phyloP scores from a whole-genome alignment of 1,140 invertebrate genomes.

The Lepidurus couesii region DNA sequence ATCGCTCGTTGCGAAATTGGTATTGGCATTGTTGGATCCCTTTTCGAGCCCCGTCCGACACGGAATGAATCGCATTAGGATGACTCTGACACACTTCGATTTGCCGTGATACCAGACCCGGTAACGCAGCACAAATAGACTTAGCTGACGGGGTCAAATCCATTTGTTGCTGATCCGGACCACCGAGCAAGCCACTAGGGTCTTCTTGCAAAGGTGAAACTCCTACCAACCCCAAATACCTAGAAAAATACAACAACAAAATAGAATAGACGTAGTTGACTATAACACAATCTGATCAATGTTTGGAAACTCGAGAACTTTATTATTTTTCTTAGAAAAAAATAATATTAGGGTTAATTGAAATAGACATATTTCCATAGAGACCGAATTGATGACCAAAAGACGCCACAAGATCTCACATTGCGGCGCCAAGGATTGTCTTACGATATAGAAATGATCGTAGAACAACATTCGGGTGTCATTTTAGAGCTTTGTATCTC shows the following conservation, averaged over 20 bases:
- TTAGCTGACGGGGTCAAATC: slow-evolving; percentile 35
- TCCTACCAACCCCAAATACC: slow-evolving; percentile 53
- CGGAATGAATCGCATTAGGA: slow-evolving; percentile 50
- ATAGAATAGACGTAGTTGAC: not conserved
- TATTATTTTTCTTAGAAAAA: not conserved
- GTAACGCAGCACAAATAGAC: slow-evolving; percentile 41
- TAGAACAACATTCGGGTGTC: not conserved
- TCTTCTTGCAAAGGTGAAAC: slow-evolving; percentile 40
- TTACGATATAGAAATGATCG: not conserved
- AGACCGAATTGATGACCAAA: not conserved
- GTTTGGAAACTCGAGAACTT: not conserved
- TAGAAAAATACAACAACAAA: slow-evolving; percentile 37
- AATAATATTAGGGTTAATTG: not conserved
- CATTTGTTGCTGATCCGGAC: slow-evolving; percentile 33
- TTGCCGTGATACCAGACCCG: slow-evolving; percentile 48
- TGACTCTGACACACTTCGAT: slow-evolving; percentile 49
- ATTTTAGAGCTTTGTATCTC: not conserved
- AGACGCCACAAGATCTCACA: not conserved
- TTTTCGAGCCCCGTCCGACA: slow-evolving; percentile 49
- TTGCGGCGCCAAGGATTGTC: slow-evolving; percentile 16
- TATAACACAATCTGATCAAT: not conserved
- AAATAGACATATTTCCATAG: not conserved
- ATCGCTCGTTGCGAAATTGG: slow-evolving; percentile 54
- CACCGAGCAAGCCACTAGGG: slow-evolving; percentile 36
- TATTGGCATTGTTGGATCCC: slow-evolving; percentile 54